Conservation (phyloP, 2,113 vertebrate species). For the Rhegmatorhina hoffmannsi region DNA sequence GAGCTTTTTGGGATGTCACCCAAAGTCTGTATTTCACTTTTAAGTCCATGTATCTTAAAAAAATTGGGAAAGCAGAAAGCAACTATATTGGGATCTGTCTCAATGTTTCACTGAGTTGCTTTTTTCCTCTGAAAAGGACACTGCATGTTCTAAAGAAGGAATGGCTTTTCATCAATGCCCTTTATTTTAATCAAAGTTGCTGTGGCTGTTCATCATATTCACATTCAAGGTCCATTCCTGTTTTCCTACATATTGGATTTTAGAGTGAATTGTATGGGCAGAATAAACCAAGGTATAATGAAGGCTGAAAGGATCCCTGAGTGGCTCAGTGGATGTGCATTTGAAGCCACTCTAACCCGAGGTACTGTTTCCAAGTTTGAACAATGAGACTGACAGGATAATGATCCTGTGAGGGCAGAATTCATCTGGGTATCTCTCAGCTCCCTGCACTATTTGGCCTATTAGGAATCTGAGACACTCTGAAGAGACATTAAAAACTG, state of each 20-base stretch:
- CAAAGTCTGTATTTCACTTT: neutral
- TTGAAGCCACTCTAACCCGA: neutral
- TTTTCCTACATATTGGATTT: neutral
- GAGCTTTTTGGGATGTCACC: neutral
- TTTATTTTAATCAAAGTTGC: neutral
- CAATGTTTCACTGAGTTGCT: neutral
- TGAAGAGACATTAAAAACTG: constrained; percentile 24
- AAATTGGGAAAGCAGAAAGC: neutral
- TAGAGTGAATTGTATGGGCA: neutral
- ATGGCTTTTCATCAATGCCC: neutral
- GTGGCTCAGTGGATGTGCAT: neutral
- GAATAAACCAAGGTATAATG: neutral
- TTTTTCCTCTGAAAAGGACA: neutral
- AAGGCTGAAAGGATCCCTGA: neutral
- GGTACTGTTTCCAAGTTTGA: neutral
- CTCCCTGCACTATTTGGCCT: neutral
- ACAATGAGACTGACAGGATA: neutral
- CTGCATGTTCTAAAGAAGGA: neutral
- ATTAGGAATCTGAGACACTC: constrained; percentile 27
- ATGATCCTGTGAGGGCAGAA: constrained; percentile 21
- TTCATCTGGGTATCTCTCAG: neutral
- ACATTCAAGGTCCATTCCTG: neutral
- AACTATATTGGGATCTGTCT: neutral
- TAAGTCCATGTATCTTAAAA: neutral
- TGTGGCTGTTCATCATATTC: neutral